Percentiles rank a stretch among this genome's conserved stretches.
Evolutionary conservation across 2,113 vertebrate genomes (phyloP).

Genomic region (Todiramphus chloris): DNA sequence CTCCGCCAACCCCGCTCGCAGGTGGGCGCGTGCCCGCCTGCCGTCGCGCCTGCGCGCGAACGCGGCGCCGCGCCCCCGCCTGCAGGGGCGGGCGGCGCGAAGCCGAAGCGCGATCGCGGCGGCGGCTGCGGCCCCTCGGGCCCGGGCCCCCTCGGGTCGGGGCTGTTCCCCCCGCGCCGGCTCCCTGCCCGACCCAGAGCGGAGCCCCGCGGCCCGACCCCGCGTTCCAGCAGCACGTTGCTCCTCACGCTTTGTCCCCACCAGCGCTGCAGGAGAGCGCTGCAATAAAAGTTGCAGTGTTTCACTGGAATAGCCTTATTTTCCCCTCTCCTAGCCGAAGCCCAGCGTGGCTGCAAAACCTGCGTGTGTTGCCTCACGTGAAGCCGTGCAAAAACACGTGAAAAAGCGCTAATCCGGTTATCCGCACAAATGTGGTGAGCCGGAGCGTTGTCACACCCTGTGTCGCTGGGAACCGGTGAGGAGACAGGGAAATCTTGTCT

Average conservation of each 20-base stretch:
- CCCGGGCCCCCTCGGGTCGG: background rate
- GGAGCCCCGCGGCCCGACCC: background rate
- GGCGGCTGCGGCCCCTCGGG: background rate
- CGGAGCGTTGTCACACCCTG: no score
- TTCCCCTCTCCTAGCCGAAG: accelerated
- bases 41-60: no score
- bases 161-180: no score
- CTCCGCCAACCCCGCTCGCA: no score
- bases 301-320: accelerated
- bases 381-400: no score
- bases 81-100: background rate
- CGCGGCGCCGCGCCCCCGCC: no score
- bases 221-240: background rate
- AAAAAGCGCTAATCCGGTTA: background rate
- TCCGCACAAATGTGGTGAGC: no score
- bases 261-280: no score
- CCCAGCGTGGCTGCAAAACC: background rate
- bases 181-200: background rate
- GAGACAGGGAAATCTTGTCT: background rate
- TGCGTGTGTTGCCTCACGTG: accelerated
- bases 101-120: background rate
- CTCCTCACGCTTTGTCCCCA: background rate
- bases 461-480: background rate
- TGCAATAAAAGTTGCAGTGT: accelerated
- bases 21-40: no score